Percentiles rank a stretch among this genome's conserved stretches.
Evolutionary conservation across 2,113 vertebrate species (phyloP).

Genomic region (Lagopus leucura): DNA sequence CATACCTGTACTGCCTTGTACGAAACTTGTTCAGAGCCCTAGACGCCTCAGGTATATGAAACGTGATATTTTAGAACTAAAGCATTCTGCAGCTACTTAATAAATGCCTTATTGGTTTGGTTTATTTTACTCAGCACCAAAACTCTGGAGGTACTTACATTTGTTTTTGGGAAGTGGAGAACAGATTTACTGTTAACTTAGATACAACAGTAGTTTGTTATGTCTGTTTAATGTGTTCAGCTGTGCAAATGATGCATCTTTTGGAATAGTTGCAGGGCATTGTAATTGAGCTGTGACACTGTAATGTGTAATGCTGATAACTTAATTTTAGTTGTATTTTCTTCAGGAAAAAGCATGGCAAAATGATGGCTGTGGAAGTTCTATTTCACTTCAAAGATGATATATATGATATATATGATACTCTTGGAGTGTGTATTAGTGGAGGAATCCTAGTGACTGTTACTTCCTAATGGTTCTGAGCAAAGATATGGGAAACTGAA

Average conservation of each 20-base stretch:
- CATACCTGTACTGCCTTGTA: not conserved
- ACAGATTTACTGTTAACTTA: not conserved
- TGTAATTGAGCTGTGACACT: not conserved
- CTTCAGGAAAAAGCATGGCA: not conserved
- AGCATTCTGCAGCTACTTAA: not conserved
- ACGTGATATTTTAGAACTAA: rapidly evolving
- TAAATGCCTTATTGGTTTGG: not conserved
- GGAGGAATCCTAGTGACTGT: not conserved
- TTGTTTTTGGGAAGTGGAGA: not conserved
- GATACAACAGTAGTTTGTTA: not conserved
- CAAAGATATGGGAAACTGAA: not conserved
- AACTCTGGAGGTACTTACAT: not conserved
- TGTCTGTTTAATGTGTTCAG: not conserved
- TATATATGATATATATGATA: not conserved
- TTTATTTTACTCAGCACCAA: not conserved
- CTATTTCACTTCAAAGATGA: not conserved
- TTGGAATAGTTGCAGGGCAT: not conserved
- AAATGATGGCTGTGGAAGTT: not conserved
- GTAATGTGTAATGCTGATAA: not conserved
- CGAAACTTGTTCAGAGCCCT: not conserved
- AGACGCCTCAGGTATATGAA: not conserved
- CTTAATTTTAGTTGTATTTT: not conserved
- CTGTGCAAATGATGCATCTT: rapidly evolving
- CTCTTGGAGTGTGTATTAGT: not conserved
- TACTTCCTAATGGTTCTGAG: not conserved